phyloP scores from a whole-genome alignment of 2,113 vertebrate genomes.

The Nannobrachium achirus region DNA sequence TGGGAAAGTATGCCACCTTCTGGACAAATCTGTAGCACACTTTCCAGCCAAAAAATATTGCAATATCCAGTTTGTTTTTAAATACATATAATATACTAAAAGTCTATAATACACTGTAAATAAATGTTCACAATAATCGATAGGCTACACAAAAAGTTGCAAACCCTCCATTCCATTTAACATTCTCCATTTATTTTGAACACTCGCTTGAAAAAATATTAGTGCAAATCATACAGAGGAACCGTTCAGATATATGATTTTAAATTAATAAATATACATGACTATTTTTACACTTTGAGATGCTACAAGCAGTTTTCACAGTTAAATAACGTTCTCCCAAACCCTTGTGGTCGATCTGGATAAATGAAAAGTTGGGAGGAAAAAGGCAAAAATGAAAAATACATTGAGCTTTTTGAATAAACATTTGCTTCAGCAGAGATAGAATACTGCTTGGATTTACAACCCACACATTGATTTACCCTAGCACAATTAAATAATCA shows the following conservation, averaged over 20 bases:
- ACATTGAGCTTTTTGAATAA: neutral
- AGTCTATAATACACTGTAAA: too few species aligned
- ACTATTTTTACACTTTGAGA: constrained; percentile 85
- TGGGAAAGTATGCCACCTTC: constrained; percentile 56
- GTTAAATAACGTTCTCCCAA: constrained; percentile 60
- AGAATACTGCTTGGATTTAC: constrained; percentile 23
- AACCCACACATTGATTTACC: constrained; percentile 22
- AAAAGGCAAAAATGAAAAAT: constrained; percentile 37
- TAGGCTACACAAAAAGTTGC: neutral
- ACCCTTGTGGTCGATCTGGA: constrained; percentile 38
- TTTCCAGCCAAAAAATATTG: neutral
- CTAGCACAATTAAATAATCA: constrained; percentile 26
- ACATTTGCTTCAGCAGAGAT: constrained; percentile 2
- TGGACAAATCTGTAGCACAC: too few species aligned
- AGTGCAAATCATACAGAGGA: constrained; percentile 87
- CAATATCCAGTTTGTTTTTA: too few species aligned
- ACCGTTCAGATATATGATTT: constrained; percentile 81
- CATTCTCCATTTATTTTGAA: constrained; percentile 83
- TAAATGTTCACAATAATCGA: too few species aligned
- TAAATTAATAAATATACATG: constrained; percentile 94
- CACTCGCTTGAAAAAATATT: constrained; percentile 70
- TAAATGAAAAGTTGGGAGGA: constrained; percentile 15
- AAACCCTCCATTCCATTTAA: constrained; percentile 29
- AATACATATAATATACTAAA: too few species aligned
- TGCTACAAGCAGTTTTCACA: constrained; percentile 92